Percentiles rank a stretch among this genome's conserved stretches.
phyloP scores from a whole-genome alignment of 2,888 invertebrate species.

The Heteropelma amictum region DNA sequence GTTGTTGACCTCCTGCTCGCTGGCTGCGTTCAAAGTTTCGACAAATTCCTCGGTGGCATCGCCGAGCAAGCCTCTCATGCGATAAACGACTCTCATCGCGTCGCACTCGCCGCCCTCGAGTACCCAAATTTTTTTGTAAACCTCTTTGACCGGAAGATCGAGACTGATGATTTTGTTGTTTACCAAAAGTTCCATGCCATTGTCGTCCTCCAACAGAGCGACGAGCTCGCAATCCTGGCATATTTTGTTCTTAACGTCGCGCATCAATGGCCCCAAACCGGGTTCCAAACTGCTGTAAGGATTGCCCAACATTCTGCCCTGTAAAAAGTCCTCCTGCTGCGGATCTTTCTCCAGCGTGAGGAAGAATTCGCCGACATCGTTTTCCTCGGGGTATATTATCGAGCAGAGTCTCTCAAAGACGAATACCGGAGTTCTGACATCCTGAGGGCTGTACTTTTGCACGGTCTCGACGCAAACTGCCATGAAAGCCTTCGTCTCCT shows the following conservation, averaged over 20 bases:
- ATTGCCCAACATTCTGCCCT: conserved; percentile 97
- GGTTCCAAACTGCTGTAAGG: conserved; percentile 97
- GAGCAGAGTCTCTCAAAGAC: conserved; percentile 98
- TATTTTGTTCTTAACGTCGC: conserved; percentile 99
- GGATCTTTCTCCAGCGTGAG: conserved; percentile 98
- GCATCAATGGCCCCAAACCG: conserved; percentile 97
- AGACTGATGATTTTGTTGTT: conserved; percentile 99
- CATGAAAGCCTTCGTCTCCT: conserved; percentile 98
- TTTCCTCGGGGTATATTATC: conserved; percentile 98
- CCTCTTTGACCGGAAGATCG: conserved; percentile 96
- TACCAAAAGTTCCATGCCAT: conserved; percentile 98
- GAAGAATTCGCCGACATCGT: conserved; percentile 97
- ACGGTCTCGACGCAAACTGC: conserved; percentile 97
- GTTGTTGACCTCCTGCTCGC: conserved; percentile 92
- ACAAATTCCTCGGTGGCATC: conserved; percentile 99
- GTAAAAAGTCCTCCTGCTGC: conserved; percentile 98
- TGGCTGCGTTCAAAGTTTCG: conserved; percentile 92
- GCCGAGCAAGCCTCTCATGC: conserved; percentile 97
- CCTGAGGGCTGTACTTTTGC: conserved; percentile 92
- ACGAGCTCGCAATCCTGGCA: conserved; percentile 98
- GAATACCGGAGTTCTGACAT: conserved; percentile 97
- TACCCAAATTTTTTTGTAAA: conserved; percentile 87
- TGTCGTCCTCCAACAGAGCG: conserved; percentile 98
- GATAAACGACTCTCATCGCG: conserved; percentile 97
- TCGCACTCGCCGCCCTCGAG: conserved; percentile 94